Evolutionary conservation across 2,113 vertebrate genomes (phyloP).

Genomic region (Solenodon paradoxus): DNA sequence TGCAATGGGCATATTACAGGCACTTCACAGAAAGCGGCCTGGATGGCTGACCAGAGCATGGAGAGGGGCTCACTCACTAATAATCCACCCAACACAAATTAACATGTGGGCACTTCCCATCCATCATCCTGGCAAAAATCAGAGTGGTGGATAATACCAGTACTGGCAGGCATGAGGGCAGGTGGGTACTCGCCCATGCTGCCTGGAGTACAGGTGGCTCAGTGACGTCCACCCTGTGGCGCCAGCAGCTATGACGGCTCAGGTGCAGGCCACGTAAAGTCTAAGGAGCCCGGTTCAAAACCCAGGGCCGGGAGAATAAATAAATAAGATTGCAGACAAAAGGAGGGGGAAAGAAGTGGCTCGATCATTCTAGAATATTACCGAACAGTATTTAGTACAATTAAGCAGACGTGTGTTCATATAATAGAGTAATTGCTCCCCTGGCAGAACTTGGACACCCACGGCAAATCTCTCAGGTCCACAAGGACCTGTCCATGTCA

Average conservation of each 20-base stretch:
- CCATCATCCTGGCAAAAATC: neutral
- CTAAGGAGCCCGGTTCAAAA: too few relatives aligned
- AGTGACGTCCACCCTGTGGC: too few relatives aligned
- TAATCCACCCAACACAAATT: neutral
- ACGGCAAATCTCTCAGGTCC: neutral
- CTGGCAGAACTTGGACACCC: neutral
- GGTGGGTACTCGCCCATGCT: accelerated
- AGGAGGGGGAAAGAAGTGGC: too few relatives aligned
- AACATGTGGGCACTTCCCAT: neutral
- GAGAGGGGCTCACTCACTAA: neutral
- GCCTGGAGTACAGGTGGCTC: neutral
- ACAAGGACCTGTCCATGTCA: neutral
- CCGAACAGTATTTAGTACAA: neutral
- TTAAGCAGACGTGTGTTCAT: neutral
- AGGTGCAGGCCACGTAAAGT: too few relatives aligned
- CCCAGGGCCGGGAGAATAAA: too few relatives aligned
- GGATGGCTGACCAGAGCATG: neutral
- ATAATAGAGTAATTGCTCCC: too few relatives aligned
- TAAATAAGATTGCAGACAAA: too few relatives aligned
- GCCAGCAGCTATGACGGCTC: too few relatives aligned
- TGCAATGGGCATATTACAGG: neutral
- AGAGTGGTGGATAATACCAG: neutral
- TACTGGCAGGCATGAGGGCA: neutral
- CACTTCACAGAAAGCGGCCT: neutral
- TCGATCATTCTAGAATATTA: neutral